Percentiles rank a stretch among this genome's conserved stretches.
phyloP scores from a whole-genome alignment of 2,113 vertebrate species.

The Hippocampus zosterae region DNA sequence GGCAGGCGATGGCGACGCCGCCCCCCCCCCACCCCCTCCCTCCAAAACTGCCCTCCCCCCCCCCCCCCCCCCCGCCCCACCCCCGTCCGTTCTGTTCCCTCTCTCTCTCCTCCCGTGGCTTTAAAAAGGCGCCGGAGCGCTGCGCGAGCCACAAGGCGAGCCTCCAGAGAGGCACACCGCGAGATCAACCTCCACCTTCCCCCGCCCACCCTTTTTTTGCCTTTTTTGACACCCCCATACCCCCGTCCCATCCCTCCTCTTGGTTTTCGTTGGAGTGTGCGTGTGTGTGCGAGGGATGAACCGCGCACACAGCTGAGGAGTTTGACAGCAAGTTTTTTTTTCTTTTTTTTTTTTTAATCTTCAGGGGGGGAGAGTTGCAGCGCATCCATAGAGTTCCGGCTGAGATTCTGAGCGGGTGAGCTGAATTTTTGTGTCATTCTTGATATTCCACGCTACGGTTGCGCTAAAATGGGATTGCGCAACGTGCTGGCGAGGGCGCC shows the following conservation, averaged over 20 bases:
- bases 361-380: background rate
- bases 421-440: background rate
- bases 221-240: background rate
- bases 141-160: slow-evolving; percentile 53
- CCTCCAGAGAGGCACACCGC: slow-evolving; percentile 54
- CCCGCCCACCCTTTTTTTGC: background rate
- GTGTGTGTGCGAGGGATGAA: background rate
- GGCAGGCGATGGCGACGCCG: slow-evolving; percentile 42
- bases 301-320: slow-evolving; percentile 12
- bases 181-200: background rate
- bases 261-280: background rate
- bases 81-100: slow-evolving; percentile 77
- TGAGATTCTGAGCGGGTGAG: background rate
- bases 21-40: no score
- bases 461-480: background rate
- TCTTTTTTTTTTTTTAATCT: background rate
- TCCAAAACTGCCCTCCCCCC: slow-evolving; percentile 50
- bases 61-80: slow-evolving; percentile 77
- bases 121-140: slow-evolving; percentile 65
- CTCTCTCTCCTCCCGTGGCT: slow-evolving; percentile 70
- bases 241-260: background rate
- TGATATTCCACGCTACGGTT: background rate
- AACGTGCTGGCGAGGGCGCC: background rate
- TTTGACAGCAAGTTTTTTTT: slow-evolving; percentile 50
- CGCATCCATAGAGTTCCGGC: background rate